Evolutionary conservation across 2,797 vertebrate species (phyloP).

Genomic region (Glyptemys insculpta): DNA sequence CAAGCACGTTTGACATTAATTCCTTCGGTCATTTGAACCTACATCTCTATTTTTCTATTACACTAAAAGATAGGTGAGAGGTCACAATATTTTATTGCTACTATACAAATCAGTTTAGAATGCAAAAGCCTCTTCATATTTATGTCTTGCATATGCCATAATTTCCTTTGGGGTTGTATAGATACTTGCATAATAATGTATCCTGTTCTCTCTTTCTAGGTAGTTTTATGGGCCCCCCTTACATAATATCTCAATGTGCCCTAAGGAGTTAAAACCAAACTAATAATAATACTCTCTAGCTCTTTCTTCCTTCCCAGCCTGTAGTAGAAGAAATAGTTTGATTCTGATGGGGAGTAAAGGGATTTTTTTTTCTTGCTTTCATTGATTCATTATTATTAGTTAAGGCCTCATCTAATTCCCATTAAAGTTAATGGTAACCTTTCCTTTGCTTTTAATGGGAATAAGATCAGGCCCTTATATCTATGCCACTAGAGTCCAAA

Average conservation of each 20-base stretch:
- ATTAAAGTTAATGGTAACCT: background rate
- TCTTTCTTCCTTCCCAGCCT: background rate
- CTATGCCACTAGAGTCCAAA: background rate
- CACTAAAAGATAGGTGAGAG: background rate
- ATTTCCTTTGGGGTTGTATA: too few species aligned
- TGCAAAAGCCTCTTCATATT: background rate
- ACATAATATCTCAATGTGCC: background rate
- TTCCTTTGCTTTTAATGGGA: background rate
- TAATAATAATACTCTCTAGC: background rate
- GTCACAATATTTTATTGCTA: background rate
- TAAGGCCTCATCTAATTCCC: too few species aligned
- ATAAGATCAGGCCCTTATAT: rapidly evolving
- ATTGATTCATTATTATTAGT: too few species aligned
- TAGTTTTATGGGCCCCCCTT: background rate
- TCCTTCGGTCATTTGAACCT: rapidly evolving
- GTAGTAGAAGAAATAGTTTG: background rate
- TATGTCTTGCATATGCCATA: too few species aligned
- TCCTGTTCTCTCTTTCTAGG: background rate
- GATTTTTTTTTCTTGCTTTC: too few species aligned
- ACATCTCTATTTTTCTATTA: background rate
- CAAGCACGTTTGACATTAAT: background rate
- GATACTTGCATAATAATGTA: background rate
- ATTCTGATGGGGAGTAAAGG: background rate
- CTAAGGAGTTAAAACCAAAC: background rate
- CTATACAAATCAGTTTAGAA: background rate